Conservation (phyloP, 2,888 invertebrate genomes). For the Orchesellides sinensis region DNA sequence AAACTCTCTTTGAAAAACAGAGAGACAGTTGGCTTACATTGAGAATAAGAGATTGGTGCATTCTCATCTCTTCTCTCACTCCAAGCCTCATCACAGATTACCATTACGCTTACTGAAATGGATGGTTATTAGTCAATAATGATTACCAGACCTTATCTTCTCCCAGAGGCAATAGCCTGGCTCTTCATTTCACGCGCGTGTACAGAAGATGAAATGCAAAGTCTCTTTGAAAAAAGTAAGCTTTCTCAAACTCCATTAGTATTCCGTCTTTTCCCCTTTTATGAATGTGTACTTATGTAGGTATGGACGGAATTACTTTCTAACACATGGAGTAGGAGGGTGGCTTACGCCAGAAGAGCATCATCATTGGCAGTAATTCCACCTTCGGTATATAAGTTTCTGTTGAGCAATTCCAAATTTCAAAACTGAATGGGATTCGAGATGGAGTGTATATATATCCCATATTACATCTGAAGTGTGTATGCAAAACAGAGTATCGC, state of each 20-base stretch:
- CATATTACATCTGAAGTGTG: background rate
- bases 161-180: background rate
- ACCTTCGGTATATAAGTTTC: background rate
- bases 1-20: background rate
- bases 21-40: background rate
- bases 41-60: constrained; percentile 1
- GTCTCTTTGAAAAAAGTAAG: constrained; percentile 3
- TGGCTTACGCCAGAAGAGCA: too few relatives aligned
- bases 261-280: constrained; percentile 30
- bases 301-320: background rate
- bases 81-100: background rate
- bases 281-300: constrained; percentile 1
- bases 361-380: background rate
- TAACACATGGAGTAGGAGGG: background rate
- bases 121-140: constrained; percentile 73
- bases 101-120: constrained; percentile 49
- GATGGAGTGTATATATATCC: constrained; percentile 14
- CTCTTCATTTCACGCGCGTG: background rate
- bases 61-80: constrained; percentile 24
- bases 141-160: constrained; percentile 67
- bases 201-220: constrained; percentile 28
- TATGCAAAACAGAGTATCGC: background rate
- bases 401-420: constrained; percentile 34
- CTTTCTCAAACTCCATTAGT: constrained; percentile 49
- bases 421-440: constrained; percentile 42